phyloP scores from a whole-genome alignment of 2,888 invertebrate genomes.

The Drosophila antonietae region DNA sequence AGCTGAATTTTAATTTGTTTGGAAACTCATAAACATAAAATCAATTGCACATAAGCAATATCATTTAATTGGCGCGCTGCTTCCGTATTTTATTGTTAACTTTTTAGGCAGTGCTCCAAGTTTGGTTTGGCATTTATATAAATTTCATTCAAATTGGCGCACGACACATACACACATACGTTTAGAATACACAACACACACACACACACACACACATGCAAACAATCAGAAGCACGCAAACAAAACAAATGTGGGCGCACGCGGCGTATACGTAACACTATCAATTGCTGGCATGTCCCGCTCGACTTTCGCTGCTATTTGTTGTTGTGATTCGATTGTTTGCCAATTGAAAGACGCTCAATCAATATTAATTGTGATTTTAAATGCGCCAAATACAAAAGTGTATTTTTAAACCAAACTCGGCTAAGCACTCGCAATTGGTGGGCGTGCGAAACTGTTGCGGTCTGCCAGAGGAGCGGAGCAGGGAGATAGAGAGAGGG shows the following conservation, averaged over 20 bases:
- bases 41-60: conserved; percentile 22
- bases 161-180: conserved; percentile 18
- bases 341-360: conserved; percentile 69
- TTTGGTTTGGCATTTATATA: conserved; percentile 45
- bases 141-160: conserved; percentile 43
- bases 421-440: conserved; percentile 27
- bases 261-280: conserved; percentile 71
- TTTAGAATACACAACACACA: conserved; percentile 7
- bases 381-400: conserved; percentile 9
- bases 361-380: conserved; percentile 71
- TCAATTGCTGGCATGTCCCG: conserved; percentile 49
- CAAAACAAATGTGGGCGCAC: conserved; percentile 63
- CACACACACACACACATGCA: conserved; percentile 14
- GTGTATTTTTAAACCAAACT: conserved; percentile 28
- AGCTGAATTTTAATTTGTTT: conserved; percentile 10
- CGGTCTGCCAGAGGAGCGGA: background rate
- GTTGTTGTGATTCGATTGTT: conserved; percentile 57
- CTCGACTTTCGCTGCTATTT: conserved; percentile 18
- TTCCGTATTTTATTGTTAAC: conserved; percentile 21
- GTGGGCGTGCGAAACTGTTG: conserved; percentile 25
- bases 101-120: conserved; percentile 48
- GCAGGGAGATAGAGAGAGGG: background rate
- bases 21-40: background rate
- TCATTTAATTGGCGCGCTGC: conserved; percentile 28
- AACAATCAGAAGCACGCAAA: conserved; percentile 44